Evolutionary conservation across 2,797 vertebrate genomes (phyloP).

Genomic region (Parambassis ranga): DNA sequence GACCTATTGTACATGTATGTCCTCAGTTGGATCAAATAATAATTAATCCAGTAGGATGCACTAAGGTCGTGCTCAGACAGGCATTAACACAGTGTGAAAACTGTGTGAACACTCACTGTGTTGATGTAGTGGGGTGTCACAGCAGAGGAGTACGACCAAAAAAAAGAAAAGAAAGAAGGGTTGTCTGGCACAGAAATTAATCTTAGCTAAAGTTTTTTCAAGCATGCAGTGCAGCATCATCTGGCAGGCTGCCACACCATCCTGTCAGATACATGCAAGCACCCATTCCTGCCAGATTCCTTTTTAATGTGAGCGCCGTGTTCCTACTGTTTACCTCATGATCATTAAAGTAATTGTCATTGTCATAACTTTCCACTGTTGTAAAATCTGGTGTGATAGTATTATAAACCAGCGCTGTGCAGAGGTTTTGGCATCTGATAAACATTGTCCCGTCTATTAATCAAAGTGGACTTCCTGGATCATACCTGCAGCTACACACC

Average conservation of each 20-base stretch:
- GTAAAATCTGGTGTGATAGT: neutral
- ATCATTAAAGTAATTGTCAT: neutral
- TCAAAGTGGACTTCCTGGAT: conserved; percentile 7
- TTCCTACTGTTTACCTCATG: neutral
- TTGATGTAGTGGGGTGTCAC: neutral
- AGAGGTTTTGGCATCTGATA: neutral
- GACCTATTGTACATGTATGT: no score
- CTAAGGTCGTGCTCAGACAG: neutral
- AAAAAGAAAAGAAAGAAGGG: neutral
- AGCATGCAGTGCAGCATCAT: neutral
- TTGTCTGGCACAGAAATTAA: neutral
- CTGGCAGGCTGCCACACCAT: neutral
- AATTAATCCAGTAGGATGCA: neutral
- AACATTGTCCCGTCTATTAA: neutral
- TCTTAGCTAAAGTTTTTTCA: neutral
- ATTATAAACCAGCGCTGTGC: neutral
- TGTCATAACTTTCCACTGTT: conserved; percentile 5
- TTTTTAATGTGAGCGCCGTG: neutral
- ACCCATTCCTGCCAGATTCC: neutral
- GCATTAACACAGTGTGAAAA: neutral
- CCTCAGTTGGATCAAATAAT: neutral
- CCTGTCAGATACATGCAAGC: neutral
- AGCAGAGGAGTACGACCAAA: neutral
- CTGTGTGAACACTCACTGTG: neutral
- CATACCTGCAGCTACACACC: neutral